These are phyloP conservation scores for Marcusenius ussheri DNA, from an alignment of 2,113 vertebrate genomes.

Conservation along the genomic window DNA sequence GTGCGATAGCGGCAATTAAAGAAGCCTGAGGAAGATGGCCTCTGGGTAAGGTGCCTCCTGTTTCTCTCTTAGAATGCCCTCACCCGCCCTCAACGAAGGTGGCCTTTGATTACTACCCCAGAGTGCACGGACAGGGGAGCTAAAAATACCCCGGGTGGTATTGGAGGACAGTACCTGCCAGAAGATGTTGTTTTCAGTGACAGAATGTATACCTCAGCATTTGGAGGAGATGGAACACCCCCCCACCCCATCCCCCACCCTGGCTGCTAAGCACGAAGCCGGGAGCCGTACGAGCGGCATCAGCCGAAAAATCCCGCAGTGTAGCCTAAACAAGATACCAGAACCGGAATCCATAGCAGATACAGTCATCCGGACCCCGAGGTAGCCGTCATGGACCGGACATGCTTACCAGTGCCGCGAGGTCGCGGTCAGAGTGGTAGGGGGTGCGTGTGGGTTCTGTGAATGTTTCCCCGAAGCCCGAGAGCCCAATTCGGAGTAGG, in stretches of 20 bases:
- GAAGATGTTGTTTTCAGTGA: background rate
- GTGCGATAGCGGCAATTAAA: background rate
- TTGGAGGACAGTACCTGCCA: background rate
- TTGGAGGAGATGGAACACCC: background rate
- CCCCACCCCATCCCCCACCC: background rate
- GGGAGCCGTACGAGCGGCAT: background rate
- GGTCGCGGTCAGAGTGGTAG: background rate
- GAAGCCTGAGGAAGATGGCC: background rate
- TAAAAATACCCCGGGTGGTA: background rate
- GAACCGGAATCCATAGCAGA: background rate
- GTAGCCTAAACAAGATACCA: background rate
- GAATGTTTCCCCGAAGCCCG: constrained; percentile 2
- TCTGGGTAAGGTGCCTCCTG: background rate
- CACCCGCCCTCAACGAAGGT: background rate
- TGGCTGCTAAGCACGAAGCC: background rate
- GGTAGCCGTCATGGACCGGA: background rate
- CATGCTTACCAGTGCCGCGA: background rate
- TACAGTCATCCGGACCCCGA: background rate
- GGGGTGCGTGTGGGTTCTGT: background rate
- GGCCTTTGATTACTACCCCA: background rate
- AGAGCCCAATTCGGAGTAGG: background rate
- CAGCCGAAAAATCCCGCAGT: background rate
- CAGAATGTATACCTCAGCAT: background rate
- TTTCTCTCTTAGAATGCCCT: background rate
- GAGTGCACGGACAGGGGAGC: background rate